These are phyloP conservation scores for Halcyon chelicuti DNA, from an alignment of 2,797 vertebrate species.

Conservation along the genomic window DNA sequence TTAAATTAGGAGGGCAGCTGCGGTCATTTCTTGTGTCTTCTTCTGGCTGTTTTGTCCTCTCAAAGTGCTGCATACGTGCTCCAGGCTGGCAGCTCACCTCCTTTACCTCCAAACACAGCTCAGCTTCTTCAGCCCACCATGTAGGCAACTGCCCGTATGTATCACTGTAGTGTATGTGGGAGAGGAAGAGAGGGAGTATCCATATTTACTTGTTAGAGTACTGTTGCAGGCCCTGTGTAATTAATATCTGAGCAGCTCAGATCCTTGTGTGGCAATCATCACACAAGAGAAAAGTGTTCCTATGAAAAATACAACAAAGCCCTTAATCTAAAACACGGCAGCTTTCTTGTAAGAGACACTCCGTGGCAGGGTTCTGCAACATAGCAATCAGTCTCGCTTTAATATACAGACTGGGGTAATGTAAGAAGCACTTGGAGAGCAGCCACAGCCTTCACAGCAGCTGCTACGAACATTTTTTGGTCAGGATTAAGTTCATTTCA, in stretches of 20 bases:
- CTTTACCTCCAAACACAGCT: background rate
- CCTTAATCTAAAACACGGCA: background rate
- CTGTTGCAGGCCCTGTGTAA: background rate
- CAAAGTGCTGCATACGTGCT: background rate
- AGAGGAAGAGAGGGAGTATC: background rate
- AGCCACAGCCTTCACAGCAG: constrained; percentile 56
- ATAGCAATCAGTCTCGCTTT: background rate
- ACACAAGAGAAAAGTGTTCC: background rate
- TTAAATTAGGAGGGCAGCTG: constrained; percentile 22
- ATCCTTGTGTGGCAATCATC: background rate
- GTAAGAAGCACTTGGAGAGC: constrained; percentile 63
- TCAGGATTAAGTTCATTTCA: constrained; percentile 63
- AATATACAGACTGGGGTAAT: constrained; percentile 21
- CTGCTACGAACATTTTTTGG: constrained; percentile 37
- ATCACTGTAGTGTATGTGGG: background rate
- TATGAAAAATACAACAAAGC: constrained; percentile 60
- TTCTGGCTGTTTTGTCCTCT: background rate
- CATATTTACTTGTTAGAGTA: background rate
- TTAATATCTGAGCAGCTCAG: constrained; percentile 8
- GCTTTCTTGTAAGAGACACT: constrained; percentile 14
- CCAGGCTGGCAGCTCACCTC: background rate
- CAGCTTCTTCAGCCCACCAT: background rate
- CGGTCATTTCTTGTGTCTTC: background rate
- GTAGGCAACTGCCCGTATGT: background rate
- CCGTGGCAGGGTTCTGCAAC: constrained; percentile 31